phyloP scores from a whole-genome alignment of 2,113 vertebrate genomes.

The Falcunculus frontatus region DNA sequence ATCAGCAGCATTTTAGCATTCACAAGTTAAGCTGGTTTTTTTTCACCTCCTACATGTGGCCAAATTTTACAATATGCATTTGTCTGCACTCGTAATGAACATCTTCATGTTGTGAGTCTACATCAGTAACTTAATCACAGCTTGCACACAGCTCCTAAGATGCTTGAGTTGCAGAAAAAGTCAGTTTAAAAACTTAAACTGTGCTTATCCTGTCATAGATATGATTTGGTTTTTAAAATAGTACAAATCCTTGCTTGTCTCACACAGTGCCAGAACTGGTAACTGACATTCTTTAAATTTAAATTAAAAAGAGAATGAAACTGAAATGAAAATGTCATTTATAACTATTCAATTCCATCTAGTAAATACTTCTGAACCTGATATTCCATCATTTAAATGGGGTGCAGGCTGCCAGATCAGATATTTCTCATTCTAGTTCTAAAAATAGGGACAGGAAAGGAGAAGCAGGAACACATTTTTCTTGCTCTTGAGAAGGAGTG shows the following conservation, averaged over 20 bases:
- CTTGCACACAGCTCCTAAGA: neutral
- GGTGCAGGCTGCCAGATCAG: neutral
- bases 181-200: neutral
- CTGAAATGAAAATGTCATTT: neutral
- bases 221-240: neutral
- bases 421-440: neutral
- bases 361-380: neutral
- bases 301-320: neutral
- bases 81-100: neutral
- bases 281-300: neutral
- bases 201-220: neutral
- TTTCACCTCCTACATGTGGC: neutral
- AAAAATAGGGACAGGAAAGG: slow-evolving; percentile 5
- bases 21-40: neutral
- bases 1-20: neutral
- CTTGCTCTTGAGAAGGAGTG: neutral
- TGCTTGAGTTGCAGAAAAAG: neutral
- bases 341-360: neutral
- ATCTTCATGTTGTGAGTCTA: neutral
- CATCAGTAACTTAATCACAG: neutral
- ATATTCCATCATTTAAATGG: neutral
- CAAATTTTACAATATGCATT: neutral
- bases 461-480: neutral
- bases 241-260: neutral
- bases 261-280: neutral